These are phyloP conservation scores for Sclerodermus sp. DNA, from an alignment of 2,888 invertebrate genomes.

Conservation along the genomic window DNA sequence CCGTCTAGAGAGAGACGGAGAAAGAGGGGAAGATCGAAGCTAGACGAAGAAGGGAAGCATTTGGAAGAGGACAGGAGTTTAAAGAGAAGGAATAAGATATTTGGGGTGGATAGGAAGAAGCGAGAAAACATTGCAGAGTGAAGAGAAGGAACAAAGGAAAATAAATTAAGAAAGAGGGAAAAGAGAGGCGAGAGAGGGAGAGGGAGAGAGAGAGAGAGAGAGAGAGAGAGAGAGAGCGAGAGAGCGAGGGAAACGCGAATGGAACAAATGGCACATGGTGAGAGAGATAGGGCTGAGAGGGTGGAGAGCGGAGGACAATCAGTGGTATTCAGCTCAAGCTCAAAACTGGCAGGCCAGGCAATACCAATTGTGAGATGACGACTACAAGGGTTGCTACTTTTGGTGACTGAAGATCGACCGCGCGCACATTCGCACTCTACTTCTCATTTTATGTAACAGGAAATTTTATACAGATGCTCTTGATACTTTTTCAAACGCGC, in stretches of 20 bases:
- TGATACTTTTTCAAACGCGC: no score
- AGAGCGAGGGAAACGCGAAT: background rate
- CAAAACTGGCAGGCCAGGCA: slow-evolving; percentile 35
- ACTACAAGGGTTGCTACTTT: slow-evolving; percentile 19
- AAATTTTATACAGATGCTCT: no score
- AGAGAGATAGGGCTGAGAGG: slow-evolving; percentile 15
- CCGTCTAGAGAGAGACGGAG: background rate
- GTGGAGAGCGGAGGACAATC: slow-evolving; percentile 50
- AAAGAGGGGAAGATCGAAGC: slow-evolving; percentile 1
- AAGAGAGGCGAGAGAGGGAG: slow-evolving; percentile 12
- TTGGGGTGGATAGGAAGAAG: background rate
- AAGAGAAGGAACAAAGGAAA: slow-evolving; percentile 19
- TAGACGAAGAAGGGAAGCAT: slow-evolving; percentile 23
- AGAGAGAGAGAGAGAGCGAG: background rate
- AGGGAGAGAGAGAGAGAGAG: slow-evolving; percentile 4
- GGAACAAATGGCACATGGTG: slow-evolving; percentile 7
- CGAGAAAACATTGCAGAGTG: slow-evolving; percentile 5
- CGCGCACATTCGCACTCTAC: slow-evolving; percentile 2
- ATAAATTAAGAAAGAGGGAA: slow-evolving; percentile 32
- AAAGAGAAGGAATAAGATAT: slow-evolving; percentile 4
- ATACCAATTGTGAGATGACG: slow-evolving; percentile 11
- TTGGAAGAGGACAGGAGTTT: slow-evolving; percentile 5
- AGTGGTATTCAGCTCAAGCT: slow-evolving; percentile 51
- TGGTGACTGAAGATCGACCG: slow-evolving; percentile 28
- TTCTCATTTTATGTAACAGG: background rate